Evolutionary conservation across 2,797 vertebrate genomes (phyloP).

Genomic region (Chanos chanos): DNA sequence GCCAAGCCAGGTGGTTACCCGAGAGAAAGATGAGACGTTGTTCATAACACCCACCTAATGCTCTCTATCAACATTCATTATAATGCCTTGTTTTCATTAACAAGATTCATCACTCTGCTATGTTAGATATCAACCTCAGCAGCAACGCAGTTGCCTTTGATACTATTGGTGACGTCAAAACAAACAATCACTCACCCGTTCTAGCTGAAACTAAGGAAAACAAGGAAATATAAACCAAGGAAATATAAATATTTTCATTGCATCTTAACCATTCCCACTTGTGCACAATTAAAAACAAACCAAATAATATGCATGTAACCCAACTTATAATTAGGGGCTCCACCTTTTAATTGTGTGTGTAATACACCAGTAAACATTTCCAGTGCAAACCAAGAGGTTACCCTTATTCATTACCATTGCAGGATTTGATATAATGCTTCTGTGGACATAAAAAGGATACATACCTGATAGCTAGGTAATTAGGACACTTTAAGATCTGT

Average conservation of each 20-base stretch:
- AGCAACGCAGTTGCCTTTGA: conserved; percentile 11
- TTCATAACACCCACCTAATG: conserved; percentile 18
- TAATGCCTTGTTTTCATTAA: no score
- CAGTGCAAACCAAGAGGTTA: conserved; percentile 18
- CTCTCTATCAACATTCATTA: no score
- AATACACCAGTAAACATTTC: conserved; percentile 13
- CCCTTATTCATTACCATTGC: neutral
- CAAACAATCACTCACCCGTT: no score
- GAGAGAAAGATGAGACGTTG: conserved; percentile 30
- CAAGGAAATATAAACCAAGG: no score
- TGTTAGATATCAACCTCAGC: no score
- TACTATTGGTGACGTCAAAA: neutral
- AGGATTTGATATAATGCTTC: conserved; percentile 28
- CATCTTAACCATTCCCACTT: conserved; percentile 5
- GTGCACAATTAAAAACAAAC: conserved; percentile 17
- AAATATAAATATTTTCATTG: conserved; percentile 30
- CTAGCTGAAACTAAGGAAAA: no score
- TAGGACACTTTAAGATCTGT: conserved; percentile 31
- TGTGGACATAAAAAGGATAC: conserved; percentile 39
- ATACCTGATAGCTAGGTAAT: conserved; percentile 39
- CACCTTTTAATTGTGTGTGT: conserved; percentile 29
- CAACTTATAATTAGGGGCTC: conserved; percentile 9
- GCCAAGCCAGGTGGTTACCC: no score
- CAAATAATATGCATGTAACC: conserved; percentile 17
- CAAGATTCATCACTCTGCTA: no score